phyloP scores from a whole-genome alignment of 2,113 vertebrate genomes.

The Melanotaenia duboulayi region DNA sequence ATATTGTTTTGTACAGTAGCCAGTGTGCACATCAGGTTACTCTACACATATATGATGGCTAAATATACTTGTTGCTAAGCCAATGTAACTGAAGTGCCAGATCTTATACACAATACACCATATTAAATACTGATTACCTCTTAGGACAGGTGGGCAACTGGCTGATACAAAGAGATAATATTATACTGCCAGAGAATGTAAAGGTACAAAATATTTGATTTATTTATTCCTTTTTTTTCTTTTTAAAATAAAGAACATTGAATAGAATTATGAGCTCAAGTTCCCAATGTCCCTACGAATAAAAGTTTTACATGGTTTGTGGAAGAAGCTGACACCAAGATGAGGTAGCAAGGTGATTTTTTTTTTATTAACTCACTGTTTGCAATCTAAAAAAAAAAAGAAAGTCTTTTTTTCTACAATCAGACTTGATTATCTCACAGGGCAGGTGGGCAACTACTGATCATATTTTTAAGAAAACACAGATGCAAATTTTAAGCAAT shows the following conservation, averaged over 20 bases:
- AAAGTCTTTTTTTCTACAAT: neutral
- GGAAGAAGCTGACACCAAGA: neutral
- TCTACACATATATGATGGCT: neutral
- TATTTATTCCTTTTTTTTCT: neutral
- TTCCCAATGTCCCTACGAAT: neutral
- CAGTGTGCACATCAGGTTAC: neutral
- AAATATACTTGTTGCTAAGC: neutral
- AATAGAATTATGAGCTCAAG: neutral
- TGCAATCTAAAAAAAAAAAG: neutral
- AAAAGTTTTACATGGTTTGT: neutral
- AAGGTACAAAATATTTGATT: too few relatives aligned
- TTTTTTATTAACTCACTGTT: neutral
- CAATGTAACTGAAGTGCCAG: neutral
- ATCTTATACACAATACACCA: too few relatives aligned
- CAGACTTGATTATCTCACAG: neutral
- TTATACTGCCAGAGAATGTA: too few relatives aligned
- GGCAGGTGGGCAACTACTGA: neutral
- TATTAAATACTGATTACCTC: too few relatives aligned
- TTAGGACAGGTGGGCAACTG: too few relatives aligned
- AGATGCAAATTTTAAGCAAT: neutral
- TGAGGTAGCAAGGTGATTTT: conserved; percentile 6
- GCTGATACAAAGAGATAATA: too few relatives aligned
- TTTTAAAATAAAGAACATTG: neutral
- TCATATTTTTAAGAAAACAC: neutral
- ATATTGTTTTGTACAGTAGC: neutral